A percentile compares a stretch with the other conserved stretches of the same genome.
Evolutionary conservation across 2,113 vertebrate genomes (phyloP).

Genomic region (Thomomys bottae): DNA sequence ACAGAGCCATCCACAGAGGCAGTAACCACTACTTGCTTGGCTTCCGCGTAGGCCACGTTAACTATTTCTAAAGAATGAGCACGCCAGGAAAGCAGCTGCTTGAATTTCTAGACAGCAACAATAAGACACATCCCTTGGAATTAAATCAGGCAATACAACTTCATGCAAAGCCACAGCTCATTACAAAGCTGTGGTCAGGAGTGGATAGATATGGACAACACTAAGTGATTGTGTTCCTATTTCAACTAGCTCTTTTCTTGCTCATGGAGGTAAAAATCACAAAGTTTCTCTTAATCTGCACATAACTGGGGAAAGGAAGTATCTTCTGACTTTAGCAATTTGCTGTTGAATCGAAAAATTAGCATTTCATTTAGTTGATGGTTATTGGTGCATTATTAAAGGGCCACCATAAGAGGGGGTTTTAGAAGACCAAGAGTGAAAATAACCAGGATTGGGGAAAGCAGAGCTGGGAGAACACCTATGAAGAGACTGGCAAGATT

Average conservation of each 20-base stretch:
- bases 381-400: neutral
- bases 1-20: constrained; percentile 84
- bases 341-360: neutral
- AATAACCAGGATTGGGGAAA: neutral
- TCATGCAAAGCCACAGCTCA: neutral
- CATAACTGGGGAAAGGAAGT: neutral
- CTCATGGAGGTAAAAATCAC: neutral
- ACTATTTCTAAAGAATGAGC: constrained; percentile 82
- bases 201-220: neutral
- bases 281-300: neutral
- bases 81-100: constrained; percentile 83
- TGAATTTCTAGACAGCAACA: constrained; percentile 78
- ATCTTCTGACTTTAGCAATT: neutral
- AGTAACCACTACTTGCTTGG: constrained; percentile 82
- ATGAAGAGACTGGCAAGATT: neutral
- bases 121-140: neutral
- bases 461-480: neutral
- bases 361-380: neutral
- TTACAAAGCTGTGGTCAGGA: neutral
- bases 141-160: neutral
- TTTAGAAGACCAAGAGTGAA: neutral
- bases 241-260: neutral
- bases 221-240: neutral
- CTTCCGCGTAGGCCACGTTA: constrained; percentile 79
- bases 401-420: neutral